Percentiles rank a stretch among this genome's conserved stretches.
phyloP scores from a whole-genome alignment of 30 jellyfish, hydroid and myxozoan genomes.

The Haliclystus octoradiatus region DNA sequence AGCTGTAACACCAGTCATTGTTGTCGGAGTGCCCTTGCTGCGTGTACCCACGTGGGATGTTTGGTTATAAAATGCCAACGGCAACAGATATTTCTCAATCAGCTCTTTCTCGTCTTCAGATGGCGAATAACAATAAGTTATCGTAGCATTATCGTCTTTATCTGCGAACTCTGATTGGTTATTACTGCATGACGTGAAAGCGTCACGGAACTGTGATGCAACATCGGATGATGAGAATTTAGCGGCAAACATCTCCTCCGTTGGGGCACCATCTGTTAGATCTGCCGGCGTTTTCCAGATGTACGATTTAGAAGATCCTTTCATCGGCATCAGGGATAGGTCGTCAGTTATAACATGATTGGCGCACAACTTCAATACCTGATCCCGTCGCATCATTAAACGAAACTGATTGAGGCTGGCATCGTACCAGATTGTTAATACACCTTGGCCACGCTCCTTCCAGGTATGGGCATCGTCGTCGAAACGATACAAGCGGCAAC shows the following conservation, averaged over 20 bases:
- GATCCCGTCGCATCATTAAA: constrained; percentile 76
- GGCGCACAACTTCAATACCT: constrained; percentile 65
- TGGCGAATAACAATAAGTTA: background rate
- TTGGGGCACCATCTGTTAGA: constrained; percentile 50
- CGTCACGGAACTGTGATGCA: constrained; percentile 14
- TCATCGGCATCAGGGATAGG: constrained; percentile 35
- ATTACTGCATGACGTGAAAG: constrained; percentile 3
- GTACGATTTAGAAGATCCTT: constrained; percentile 31
- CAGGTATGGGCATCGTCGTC: constrained; percentile 34
- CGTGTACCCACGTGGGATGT: too few species aligned
- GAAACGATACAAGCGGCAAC: constrained; percentile 56
- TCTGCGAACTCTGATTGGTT: background rate
- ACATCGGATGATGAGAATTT: constrained; percentile 34
- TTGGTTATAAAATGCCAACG: background rate
- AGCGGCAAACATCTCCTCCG: constrained; percentile 65
- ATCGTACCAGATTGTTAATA: constrained; percentile 36
- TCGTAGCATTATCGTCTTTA: background rate
- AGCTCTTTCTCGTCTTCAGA: background rate
- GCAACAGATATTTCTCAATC: background rate
- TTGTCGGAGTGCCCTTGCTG: too few species aligned
- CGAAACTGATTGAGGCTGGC: constrained; percentile 18
- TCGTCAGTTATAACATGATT: constrained; percentile 51
- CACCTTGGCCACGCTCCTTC: constrained; percentile 89
- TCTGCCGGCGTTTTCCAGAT: constrained; percentile 79
- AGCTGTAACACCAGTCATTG: too few species aligned